Evolutionary conservation across 2,797 vertebrate genomes (phyloP).

Genomic region (Gymnoscopelus microlampas): DNA sequence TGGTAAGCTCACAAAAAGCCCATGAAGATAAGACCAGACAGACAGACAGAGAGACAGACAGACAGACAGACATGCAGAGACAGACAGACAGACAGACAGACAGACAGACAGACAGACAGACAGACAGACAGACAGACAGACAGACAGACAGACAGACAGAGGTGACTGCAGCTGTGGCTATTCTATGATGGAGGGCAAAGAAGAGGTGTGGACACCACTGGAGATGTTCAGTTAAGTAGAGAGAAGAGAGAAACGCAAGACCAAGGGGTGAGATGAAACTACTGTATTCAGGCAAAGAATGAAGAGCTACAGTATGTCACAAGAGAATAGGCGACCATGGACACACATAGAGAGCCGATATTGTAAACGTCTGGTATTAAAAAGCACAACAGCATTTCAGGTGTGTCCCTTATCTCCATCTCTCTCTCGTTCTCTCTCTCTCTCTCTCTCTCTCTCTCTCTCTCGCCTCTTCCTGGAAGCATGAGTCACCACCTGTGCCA

Average conservation of each 20-base stretch:
- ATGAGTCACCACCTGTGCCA: slow-evolving; percentile 61
- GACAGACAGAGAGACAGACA: background rate
- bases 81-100: background rate
- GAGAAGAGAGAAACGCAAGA: slow-evolving; percentile 11
- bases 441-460: slow-evolving; percentile 12
- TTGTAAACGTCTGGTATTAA: no score
- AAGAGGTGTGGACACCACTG: slow-evolving; percentile 27
- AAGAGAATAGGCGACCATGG: slow-evolving; percentile 13
- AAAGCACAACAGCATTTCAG: background rate
- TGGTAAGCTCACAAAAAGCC: no score
- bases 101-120: background rate
- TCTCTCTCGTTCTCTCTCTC: background rate
- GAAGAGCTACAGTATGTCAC: background rate
- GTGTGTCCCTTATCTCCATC: background rate
- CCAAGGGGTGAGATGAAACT: slow-evolving; percentile 23
- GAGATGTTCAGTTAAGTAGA: slow-evolving; percentile 1
- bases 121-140: background rate
- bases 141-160: background rate
- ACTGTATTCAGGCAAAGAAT: no score
- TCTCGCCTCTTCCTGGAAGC: slow-evolving; percentile 43
- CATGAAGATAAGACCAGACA: slow-evolving; percentile 14
- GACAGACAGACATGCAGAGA: background rate
- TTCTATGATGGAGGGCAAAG: slow-evolving; percentile 56
- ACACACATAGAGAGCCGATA: background rate
- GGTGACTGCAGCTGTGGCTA: slow-evolving; percentile 58